Percentiles rank a stretch among this genome's conserved stretches.
phyloP scores from a whole-genome alignment of 1,140 invertebrate species.

The Mizuhopecten yessoensis region DNA sequence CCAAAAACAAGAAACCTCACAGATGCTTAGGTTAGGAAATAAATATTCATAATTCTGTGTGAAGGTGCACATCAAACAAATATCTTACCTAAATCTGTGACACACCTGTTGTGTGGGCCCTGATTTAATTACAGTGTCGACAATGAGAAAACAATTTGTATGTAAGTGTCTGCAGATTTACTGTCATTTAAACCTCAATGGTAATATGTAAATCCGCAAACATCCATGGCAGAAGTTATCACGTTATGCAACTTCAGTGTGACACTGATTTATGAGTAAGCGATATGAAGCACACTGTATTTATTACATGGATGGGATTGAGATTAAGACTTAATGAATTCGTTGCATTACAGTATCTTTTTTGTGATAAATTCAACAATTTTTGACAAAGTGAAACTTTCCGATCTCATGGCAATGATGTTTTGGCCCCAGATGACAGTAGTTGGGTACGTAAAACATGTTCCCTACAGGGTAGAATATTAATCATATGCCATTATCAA shows the following conservation, averaged over 20 bases:
- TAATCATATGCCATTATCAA: neutral
- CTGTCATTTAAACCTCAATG: neutral
- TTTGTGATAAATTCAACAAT: neutral
- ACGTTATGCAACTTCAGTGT: neutral
- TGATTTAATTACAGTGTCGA: neutral
- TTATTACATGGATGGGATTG: neutral
- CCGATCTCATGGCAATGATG: neutral
- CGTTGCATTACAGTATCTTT: neutral
- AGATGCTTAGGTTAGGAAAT: neutral
- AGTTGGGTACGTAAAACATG: neutral
- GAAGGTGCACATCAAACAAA: neutral
- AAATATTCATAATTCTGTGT: slow-evolving; percentile 12
- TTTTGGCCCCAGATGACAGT: neutral
- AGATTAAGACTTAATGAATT: slow-evolving; percentile 10
- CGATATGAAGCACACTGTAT: neutral
- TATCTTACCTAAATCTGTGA: neutral
- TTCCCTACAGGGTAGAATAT: neutral
- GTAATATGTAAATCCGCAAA: neutral
- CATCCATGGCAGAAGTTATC: neutral
- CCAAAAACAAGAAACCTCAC: neutral
- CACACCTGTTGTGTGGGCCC: neutral
- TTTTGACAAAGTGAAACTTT: slow-evolving; percentile 20
- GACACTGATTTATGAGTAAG: slow-evolving; percentile 38
- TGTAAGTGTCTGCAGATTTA: slow-evolving; percentile 2
- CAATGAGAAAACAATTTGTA: slow-evolving; percentile 15